A percentile compares a stretch with the other conserved stretches of the same genome.
phyloP scores from a whole-genome alignment of 2,113 vertebrate species.

The Hippocampus barbouri region DNA sequence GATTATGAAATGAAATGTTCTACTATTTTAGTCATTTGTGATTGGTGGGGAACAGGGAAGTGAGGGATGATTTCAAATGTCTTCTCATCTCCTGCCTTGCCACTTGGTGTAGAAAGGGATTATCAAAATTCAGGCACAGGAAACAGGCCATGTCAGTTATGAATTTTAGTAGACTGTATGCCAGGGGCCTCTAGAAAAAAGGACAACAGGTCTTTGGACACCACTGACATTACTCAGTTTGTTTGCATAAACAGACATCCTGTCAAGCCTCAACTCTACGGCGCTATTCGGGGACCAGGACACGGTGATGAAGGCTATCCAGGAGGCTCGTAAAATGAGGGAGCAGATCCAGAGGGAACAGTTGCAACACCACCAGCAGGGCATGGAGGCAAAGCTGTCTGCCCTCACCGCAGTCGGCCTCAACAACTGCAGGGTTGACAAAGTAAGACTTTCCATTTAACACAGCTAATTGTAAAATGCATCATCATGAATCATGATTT shows the following conservation, averaged over 20 bases:
- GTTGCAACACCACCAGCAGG: conserved; percentile 85
- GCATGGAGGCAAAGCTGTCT: conserved; percentile 88
- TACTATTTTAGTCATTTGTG: no score
- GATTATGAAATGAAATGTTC: no score
- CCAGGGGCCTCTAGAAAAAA: background rate
- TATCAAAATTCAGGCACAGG: no score
- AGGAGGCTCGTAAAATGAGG: conserved; percentile 98
- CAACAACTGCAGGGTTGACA: conserved; percentile 94
- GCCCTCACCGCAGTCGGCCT: conserved; percentile 86
- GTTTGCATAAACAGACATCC: conserved; percentile 79
- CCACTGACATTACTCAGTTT: background rate
- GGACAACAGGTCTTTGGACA: background rate
- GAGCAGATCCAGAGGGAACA: conserved; percentile 95
- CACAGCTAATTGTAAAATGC: background rate
- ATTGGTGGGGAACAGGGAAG: no score
- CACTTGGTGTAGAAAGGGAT: no score
- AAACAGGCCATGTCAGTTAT: no score
- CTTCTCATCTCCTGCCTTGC: no score
- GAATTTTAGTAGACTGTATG: no score
- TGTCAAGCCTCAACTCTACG: conserved; percentile 98
- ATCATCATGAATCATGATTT: background rate
- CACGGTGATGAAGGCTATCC: conserved; percentile 99
- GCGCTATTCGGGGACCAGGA: conserved; percentile 98
- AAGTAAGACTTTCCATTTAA: conserved; percentile 73
- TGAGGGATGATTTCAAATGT: no score